These are phyloP conservation scores for Mormyrus lacerda DNA, from an alignment of 2,113 vertebrate genomes.

Conservation along the genomic window DNA sequence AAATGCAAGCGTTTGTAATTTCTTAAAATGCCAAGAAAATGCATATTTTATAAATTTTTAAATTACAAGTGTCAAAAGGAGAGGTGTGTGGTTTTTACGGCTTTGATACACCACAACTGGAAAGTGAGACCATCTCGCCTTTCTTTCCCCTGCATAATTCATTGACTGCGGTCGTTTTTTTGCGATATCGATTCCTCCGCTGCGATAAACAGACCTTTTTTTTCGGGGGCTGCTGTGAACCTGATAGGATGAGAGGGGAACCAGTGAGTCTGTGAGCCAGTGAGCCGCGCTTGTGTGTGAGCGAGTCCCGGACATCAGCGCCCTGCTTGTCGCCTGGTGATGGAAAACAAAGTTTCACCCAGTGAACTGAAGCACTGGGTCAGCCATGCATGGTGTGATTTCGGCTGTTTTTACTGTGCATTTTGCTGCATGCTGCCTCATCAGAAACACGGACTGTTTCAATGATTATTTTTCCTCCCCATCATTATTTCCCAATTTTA, in stretches of 20 bases:
- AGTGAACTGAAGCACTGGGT: not conserved
- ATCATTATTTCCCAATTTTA: not conserved
- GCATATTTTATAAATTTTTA: constrained; percentile 41
- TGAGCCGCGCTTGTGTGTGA: not conserved
- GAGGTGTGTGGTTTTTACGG: constrained; percentile 4
- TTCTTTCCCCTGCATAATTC: not conserved
- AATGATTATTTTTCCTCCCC: not conserved
- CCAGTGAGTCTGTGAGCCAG: no score
- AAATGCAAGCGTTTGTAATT: constrained; percentile 17
- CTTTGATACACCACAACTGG: not conserved
- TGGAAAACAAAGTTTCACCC: not conserved
- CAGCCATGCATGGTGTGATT: not conserved
- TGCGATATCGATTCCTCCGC: constrained; percentile 8
- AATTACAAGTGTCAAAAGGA: constrained; percentile 22
- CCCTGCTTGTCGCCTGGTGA: not conserved
- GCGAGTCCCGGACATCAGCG: not conserved
- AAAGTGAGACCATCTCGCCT: not conserved
- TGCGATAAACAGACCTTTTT: not conserved
- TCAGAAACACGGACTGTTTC: not conserved
- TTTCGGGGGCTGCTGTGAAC: not conserved
- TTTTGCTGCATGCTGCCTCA: not conserved
- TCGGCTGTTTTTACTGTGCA: not conserved
- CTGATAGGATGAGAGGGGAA: not conserved
- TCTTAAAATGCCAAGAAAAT: constrained; percentile 31
- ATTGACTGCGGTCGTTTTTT: constrained; percentile 4